A percentile compares a stretch with the other conserved stretches of the same genome.
phyloP scores from a whole-genome alignment of 2,113 vertebrate genomes.

The Tricholaema leucomelas region DNA sequence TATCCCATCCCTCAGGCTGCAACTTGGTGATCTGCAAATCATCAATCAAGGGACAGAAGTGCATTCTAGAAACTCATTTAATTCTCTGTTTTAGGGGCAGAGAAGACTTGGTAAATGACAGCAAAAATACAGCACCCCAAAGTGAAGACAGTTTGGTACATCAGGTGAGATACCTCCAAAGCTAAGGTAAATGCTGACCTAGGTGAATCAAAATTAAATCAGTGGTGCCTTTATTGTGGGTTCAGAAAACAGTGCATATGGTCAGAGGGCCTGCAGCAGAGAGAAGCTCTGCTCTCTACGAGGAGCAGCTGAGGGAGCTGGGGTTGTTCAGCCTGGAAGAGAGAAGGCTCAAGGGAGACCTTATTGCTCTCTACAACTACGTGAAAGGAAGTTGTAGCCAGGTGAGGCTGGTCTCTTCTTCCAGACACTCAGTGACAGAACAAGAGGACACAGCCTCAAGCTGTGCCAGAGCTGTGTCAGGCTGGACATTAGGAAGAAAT shows the following conservation, averaged over 20 bases:
- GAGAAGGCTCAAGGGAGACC: too few relatives aligned
- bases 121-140: not conserved
- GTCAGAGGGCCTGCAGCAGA: not conserved
- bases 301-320: too few relatives aligned
- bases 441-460: too few relatives aligned
- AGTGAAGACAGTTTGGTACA: not conserved
- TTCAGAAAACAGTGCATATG: not conserved
- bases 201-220: not conserved
- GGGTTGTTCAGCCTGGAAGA: too few relatives aligned
- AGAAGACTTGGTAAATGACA: not conserved
- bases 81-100: slow-evolving; percentile 27
- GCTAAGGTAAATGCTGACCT: not conserved
- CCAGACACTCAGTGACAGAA: too few relatives aligned
- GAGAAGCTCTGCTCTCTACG: not conserved
- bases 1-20: not conserved
- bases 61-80: not conserved
- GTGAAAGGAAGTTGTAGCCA: too few relatives aligned
- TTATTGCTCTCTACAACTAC: too few relatives aligned
- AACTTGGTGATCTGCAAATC: not conserved
- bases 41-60: not conserved
- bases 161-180: slow-evolving; percentile 44
- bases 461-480: too few relatives aligned
- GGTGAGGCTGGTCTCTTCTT: too few relatives aligned
- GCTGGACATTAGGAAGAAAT: too few relatives aligned
- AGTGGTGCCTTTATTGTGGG: not conserved